These are phyloP conservation scores for Pangasianodon gigas DNA, from an alignment of 2,113 vertebrate species.

Conservation along the genomic window DNA sequence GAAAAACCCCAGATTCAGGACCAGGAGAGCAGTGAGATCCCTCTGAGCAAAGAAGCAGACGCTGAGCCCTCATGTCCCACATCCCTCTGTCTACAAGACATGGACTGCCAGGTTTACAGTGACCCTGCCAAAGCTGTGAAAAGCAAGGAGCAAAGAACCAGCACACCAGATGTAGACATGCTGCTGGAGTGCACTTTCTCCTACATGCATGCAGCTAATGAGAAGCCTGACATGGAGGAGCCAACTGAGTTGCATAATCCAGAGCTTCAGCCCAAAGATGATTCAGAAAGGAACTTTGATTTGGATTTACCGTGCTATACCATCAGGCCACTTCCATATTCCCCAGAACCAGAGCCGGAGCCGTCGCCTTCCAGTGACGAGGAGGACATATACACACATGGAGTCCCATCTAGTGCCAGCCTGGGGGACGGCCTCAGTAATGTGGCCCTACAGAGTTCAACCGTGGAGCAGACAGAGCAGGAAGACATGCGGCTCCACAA, in stretches of 20 bases:
- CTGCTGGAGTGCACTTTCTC: constrained; percentile 76
- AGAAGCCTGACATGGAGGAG: constrained; percentile 55
- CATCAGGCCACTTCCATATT: constrained; percentile 53
- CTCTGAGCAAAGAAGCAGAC: not conserved
- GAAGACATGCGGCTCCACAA: constrained; percentile 72
- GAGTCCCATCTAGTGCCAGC: constrained; percentile 70
- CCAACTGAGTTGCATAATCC: constrained; percentile 59
- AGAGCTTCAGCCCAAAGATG: constrained; percentile 43
- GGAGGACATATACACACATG: constrained; percentile 88
- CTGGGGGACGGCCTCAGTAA: constrained; percentile 64
- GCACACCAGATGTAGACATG: constrained; percentile 72
- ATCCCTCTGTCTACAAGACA: constrained; percentile 47
- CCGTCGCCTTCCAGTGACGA: constrained; percentile 85
- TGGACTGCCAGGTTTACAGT: constrained; percentile 42
- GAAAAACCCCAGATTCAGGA: constrained; percentile 43
- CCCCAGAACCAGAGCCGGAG: constrained; percentile 58
- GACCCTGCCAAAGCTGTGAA: not conserved
- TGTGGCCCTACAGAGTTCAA: constrained; percentile 56
- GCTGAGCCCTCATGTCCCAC: constrained; percentile 3
- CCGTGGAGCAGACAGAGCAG: constrained; percentile 45
- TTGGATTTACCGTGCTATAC: constrained; percentile 46
- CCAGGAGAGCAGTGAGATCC: not conserved
- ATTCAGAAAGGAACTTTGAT: constrained; percentile 30
- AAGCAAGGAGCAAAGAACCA: constrained; percentile 16
- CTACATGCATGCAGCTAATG: constrained; percentile 66